Evolutionary conservation across 2,797 vertebrate genomes (phyloP).

Genomic region (Lutjanus campechanus): DNA sequence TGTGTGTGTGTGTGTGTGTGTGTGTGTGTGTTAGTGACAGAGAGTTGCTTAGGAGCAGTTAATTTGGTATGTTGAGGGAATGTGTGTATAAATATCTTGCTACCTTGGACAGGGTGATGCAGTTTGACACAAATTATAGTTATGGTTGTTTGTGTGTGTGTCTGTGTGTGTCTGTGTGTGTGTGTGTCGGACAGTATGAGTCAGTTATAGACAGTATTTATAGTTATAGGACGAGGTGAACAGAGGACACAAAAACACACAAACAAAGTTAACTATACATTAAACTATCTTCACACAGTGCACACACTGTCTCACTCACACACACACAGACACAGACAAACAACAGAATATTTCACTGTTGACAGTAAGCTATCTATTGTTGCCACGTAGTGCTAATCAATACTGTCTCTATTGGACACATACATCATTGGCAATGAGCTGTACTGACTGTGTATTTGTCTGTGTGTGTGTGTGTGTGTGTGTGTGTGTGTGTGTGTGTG

Average conservation of each 20-base stretch:
- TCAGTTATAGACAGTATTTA: constrained; percentile 65
- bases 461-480: constrained; percentile 25
- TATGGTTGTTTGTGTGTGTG: constrained; percentile 40
- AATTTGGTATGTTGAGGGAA: constrained; percentile 47
- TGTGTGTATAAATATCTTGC: constrained; percentile 59
- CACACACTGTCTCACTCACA: background rate
- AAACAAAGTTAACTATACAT: constrained; percentile 53
- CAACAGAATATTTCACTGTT: constrained; percentile 53
- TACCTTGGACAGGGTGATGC: constrained; percentile 65
- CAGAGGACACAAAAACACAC: constrained; percentile 51
- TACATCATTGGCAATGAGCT: constrained; percentile 73
- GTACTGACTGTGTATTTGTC: constrained; percentile 41
- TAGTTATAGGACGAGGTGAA: constrained; percentile 57
- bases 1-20: constrained; percentile 15
- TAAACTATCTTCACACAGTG: constrained; percentile 35
- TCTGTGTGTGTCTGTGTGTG: constrained; percentile 28
- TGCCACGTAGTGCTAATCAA: constrained; percentile 68
- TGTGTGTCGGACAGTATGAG: constrained; percentile 41
- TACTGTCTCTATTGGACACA: constrained; percentile 72
- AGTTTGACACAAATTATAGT: constrained; percentile 71
- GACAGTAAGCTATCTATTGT: constrained; percentile 69
- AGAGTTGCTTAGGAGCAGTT: constrained; percentile 32
- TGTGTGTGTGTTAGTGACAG: background rate
- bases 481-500: constrained; percentile 31
- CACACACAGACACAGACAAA: constrained; percentile 14